Evolutionary conservation across 2,888 invertebrate species (phyloP), one percentile per base, ranked within the genome.

Genomic region (Drosophila anomalata): DNA sequence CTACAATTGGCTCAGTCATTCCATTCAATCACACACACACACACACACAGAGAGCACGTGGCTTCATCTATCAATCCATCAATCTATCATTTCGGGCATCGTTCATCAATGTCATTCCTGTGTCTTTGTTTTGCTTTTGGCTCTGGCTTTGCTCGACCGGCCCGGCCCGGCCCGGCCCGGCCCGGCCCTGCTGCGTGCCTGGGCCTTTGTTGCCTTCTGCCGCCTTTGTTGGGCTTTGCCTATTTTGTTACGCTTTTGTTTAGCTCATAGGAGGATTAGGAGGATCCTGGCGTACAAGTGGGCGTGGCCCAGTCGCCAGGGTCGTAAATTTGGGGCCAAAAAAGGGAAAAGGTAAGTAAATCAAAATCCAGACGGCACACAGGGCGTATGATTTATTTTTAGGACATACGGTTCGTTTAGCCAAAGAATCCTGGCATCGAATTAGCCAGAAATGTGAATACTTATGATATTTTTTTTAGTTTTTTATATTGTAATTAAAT

Each of bases 101-200:
- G 88, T 84, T 79, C 88, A 86, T 84, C 84, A 84, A 84, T 88
- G 84, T 88, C 88, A 83, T 83, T 88, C 58, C 60, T 33, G 60
- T 59, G 44, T 75, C 79, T 73, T 73, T 55, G 55, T 63, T 63
- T 62, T 50, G 53, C 41, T 54, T 53, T 56, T 17, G 26, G 44
- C 11, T 46, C 11, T 46, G 14, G 22, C 53, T 14, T 14, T 14
- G 14, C 14, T 14, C 14, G 14, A 14, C 14, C 14, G 14, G 14
- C 14, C 14, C 14, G 14, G 14, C 14, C 14, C 14, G 14, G 14
- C 14, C 14, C 14, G 14, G 14, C 14, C 14, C 14, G 1, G 14
- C 14, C 14, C 52, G 36, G 41, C 17, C 17, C 17, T 42, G 41
- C 62, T 33, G 26, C 44, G 41, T 53, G 48, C 46, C 46, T 51